Percentiles rank a stretch among this genome's conserved stretches.
phyloP scores from a whole-genome alignment of 37 sponge, comb jelly and placozoan species.

The Dysidea cf. avara region DNA sequence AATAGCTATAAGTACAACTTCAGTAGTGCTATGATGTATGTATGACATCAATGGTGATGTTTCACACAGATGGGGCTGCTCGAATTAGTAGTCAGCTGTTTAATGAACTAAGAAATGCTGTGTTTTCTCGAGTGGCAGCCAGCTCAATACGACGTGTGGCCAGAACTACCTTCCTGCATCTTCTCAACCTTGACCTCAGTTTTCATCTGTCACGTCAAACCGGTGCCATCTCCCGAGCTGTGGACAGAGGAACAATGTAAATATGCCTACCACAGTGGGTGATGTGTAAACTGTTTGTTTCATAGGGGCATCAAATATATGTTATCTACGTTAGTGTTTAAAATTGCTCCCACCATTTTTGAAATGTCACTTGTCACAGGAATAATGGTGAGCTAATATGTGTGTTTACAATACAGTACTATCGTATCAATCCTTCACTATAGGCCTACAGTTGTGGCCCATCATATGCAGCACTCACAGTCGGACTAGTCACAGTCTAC shows the following conservation, averaged over 20 bases:
- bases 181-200: constrained; percentile 88
- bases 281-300: no score
- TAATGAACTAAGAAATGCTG: constrained; percentile 87
- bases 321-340: constrained; percentile 92
- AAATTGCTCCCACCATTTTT: constrained; percentile 88
- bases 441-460: constrained; percentile 82
- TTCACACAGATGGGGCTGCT: constrained; percentile 90
- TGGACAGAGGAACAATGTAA: constrained; percentile 95
- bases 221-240: constrained; percentile 91
- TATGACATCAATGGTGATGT: no score
- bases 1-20: no score
- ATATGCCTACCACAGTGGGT: background rate
- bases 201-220: constrained; percentile 93
- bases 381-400: constrained; percentile 61
- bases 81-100: constrained; percentile 72
- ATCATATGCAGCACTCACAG: constrained; percentile 68
- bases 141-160: constrained; percentile 85
- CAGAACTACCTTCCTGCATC: constrained; percentile 83
- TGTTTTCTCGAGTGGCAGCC: constrained; percentile 96
- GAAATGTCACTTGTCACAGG: constrained; percentile 90
- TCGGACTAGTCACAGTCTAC: constrained; percentile 75
- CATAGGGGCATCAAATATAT: constrained; percentile 85
- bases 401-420: background rate
- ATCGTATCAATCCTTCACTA: background rate
- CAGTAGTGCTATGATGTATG: no score